Percentiles rank a stretch among this genome's conserved stretches.
Conservation (phyloP, 2,113 vertebrate species). For the Psittacara wagleri region DNA sequence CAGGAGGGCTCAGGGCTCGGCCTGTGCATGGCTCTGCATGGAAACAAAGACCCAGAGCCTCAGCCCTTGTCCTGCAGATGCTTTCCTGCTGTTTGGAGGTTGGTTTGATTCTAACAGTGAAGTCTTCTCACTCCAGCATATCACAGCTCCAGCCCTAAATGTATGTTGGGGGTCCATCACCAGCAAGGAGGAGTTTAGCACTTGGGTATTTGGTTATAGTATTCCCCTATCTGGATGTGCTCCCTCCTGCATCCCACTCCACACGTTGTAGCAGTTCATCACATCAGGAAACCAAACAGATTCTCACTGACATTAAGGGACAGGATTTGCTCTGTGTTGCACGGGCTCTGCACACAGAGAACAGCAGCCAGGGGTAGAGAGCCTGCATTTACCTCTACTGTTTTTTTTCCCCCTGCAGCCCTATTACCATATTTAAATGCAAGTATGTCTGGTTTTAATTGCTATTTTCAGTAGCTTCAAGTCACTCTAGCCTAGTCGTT, state of each 20-base stretch:
- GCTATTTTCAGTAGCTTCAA: constrained; percentile 73
- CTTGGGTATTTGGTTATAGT: background rate
- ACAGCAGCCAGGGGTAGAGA: background rate
- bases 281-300: background rate
- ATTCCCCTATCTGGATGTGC: background rate
- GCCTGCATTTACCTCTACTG: constrained; percentile 67
- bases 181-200: fast-evolving
- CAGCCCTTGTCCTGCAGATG: background rate
- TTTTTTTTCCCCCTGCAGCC: constrained; percentile 76
- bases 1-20: background rate
- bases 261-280: background rate
- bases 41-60: background rate
- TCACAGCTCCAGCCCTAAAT: background rate
- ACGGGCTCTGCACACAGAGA: background rate
- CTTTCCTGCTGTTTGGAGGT: background rate
- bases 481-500: constrained; percentile 64
- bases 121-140: background rate
- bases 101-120: background rate
- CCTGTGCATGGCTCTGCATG: background rate
- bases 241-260: background rate
- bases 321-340: background rate
- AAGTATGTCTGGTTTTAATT: constrained; percentile 81
- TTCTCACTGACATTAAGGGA: fast-evolving
- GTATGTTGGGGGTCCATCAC: fast-evolving
- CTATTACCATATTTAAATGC: constrained; percentile 86